Base-by-base conservation (phyloP, 2,888 invertebrate genomes). In the Latheticus oryzae region DNA sequence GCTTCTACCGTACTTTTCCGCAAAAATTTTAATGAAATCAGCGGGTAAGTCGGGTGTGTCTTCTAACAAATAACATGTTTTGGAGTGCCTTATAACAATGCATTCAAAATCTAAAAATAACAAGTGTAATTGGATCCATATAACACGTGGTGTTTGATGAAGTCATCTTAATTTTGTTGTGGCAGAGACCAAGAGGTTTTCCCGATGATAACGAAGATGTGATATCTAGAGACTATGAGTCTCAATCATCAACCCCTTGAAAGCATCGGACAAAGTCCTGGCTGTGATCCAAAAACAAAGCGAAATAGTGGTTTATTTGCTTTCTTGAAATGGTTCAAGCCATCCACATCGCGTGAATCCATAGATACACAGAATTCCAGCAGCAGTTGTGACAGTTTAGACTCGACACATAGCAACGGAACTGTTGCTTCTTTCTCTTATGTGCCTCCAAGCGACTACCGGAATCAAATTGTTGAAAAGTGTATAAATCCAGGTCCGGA, bases 361-460 rank as follows among this genome's bases (percentile, higher is more conserved):
- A 73, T 77, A 47, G 66, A 71, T 58, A 66, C 68, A 50, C 62
- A 64, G 35, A 68, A 64, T 60, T 71, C 80, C 37, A 82, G 83
- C 60, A 82, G 83, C 60, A 84, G 85, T 73, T 81, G 78, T 64
- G 84, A 82, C 60, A 88, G 88, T 73, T 79, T 88, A 61, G 85
- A 85, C 66, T 89, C 89, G 65, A 82, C 83, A 40, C 85, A 87
- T 71, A 90, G 90, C 66, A 88, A 86, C 53, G 86, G 88, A 40
- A 89, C 89, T 5, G 88, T 85, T 9, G 85, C 84, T 26, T 89
- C 89, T 71, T 90, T 91, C 73, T 86, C 88, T 9, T 90, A 86
- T 74, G 82, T 88, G 62, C 75, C 82, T 45, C 83, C 89, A 58
- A 78, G 81, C 33, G 78, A 79, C 58, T 85, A 84, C 73, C 76